Evolutionary conservation across 2,888 invertebrate genomes (phyloP).

Genomic region (Dione juno): DNA sequence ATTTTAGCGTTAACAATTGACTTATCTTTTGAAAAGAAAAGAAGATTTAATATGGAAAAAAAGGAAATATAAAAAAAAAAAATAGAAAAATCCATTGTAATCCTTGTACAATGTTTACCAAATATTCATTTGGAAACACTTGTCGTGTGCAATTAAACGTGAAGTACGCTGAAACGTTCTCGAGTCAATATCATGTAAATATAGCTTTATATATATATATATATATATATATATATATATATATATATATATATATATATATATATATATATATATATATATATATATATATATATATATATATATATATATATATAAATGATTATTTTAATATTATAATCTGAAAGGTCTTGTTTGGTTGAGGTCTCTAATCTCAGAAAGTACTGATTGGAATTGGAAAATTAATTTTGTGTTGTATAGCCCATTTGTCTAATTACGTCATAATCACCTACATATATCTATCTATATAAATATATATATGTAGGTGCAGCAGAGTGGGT

Average conservation of each 20-base stretch:
- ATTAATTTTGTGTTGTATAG: too few relatives aligned
- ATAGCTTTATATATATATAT: not conserved
- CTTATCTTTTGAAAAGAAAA: constrained; percentile 4
- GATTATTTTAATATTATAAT: too few relatives aligned
- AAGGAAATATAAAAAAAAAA: not conserved
- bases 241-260: not conserved
- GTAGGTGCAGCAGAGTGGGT: too few relatives aligned
- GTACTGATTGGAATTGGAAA: too few relatives aligned
- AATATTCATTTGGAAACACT: constrained; percentile 7
- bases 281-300: not conserved
- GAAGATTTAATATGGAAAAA: not conserved
- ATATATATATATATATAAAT: too few relatives aligned
- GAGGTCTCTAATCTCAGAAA: too few relatives aligned
- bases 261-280: too few relatives aligned
- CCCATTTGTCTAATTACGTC: too few relatives aligned
- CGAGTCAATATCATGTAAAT: constrained; percentile 7
- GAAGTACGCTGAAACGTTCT: not conserved
- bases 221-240: too few relatives aligned
- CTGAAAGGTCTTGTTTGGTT: too few relatives aligned
- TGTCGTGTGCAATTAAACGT: constrained; percentile 6
- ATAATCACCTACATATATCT: too few relatives aligned
- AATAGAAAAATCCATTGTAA: not conserved
- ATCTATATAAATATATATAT: too few relatives aligned
- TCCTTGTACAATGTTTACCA: constrained; percentile 10
- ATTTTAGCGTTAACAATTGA: not conserved